Evolutionary conservation across 1,140 invertebrate species (phyloP).

Genomic region (Drosophila miranda): DNA sequence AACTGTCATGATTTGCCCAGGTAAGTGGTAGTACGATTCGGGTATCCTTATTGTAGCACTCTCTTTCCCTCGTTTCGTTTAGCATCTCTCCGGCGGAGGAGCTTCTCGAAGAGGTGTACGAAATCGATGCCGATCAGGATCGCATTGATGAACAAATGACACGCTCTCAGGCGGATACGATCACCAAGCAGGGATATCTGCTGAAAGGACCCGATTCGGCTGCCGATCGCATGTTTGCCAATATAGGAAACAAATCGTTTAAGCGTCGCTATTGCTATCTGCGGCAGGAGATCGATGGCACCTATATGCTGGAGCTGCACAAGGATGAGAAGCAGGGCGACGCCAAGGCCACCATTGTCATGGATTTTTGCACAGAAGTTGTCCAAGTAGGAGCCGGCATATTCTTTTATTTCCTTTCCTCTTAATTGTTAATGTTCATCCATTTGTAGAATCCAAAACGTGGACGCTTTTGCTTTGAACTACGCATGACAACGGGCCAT

Average conservation of each 20-base stretch:
- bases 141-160: slow-evolving; percentile 90
- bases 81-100: slow-evolving; percentile 82
- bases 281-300: slow-evolving; percentile 93
- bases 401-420: background rate
- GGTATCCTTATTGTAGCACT: background rate
- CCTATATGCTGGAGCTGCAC: slow-evolving; percentile 94
- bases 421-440: background rate
- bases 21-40: slow-evolving; percentile 82
- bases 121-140: slow-evolving; percentile 93
- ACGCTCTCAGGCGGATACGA: slow-evolving; percentile 86
- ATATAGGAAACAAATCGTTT: slow-evolving; percentile 94
- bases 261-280: slow-evolving; percentile 95
- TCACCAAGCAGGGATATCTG: slow-evolving; percentile 94
- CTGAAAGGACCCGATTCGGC: slow-evolving; percentile 94
- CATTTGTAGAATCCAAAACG: slow-evolving; percentile 89
- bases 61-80: background rate
- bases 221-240: slow-evolving; percentile 92
- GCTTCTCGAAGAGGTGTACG: slow-evolving; percentile 92
- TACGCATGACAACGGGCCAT: slow-evolving; percentile 91
- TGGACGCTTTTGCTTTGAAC: slow-evolving; percentile 93
- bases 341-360: slow-evolving; percentile 94
- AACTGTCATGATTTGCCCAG: slow-evolving; percentile 92
- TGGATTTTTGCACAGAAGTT: slow-evolving; percentile 96
- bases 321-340: slow-evolving; percentile 96
- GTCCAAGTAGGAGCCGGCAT: slow-evolving; percentile 86